phyloP scores from a whole-genome alignment of 2,888 invertebrate genomes.

The Apodemia zela region DNA sequence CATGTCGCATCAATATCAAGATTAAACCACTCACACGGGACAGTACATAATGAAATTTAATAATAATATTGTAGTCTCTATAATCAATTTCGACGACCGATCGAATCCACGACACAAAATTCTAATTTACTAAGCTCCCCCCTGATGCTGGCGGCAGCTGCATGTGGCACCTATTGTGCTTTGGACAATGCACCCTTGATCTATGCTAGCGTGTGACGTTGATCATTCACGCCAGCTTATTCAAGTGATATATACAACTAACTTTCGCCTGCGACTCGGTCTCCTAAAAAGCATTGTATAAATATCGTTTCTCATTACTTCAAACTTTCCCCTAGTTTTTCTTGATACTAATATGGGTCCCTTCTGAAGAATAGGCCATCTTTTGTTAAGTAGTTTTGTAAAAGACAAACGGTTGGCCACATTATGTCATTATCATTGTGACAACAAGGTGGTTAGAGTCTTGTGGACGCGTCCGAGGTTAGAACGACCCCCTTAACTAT shows the following conservation, averaged over 20 bases:
- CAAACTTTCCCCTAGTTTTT: too few species aligned
- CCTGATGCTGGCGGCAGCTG: slow-evolving; percentile 43
- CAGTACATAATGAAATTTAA: background rate
- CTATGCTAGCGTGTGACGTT: slow-evolving; percentile 36
- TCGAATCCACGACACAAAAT: slow-evolving; percentile 19
- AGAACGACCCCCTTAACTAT: background rate
- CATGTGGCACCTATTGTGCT: slow-evolving; percentile 41
- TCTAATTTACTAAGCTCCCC: slow-evolving; percentile 31
- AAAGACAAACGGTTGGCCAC: too few species aligned
- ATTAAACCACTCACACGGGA: too few species aligned
- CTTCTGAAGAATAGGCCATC: too few species aligned
- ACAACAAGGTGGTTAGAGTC: too few species aligned
- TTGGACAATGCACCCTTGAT: slow-evolving; percentile 45
- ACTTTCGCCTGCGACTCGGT: slow-evolving; percentile 6
- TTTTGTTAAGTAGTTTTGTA: too few species aligned
- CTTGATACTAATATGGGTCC: too few species aligned
- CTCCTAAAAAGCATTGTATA: too few species aligned
- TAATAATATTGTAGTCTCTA: background rate
- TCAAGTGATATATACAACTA: slow-evolving; percentile 26
- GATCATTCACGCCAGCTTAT: slow-evolving; percentile 24
- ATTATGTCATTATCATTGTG: too few species aligned
- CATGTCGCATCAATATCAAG: too few species aligned
- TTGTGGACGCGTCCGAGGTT: too few species aligned
- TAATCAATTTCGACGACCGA: background rate
- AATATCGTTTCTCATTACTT: too few species aligned